These are phyloP conservation scores for Artemia franciscana DNA, from an alignment of 1,140 invertebrate genomes.

Conservation along the genomic window DNA sequence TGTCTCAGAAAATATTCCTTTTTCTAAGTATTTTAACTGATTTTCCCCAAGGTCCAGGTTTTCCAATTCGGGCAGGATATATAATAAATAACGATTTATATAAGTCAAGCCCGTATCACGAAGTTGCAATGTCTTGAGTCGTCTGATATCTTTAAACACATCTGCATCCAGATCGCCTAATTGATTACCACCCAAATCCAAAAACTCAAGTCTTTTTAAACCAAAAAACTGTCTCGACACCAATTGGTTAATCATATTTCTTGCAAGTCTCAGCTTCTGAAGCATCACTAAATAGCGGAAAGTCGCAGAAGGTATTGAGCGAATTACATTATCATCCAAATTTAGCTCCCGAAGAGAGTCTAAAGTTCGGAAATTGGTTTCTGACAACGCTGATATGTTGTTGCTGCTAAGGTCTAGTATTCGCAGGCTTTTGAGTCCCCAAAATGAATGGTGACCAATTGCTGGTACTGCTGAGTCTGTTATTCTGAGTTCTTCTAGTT, in stretches of 20 bases:
- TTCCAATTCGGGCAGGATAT: conserved; percentile 18
- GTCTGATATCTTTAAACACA: conserved; percentile 43
- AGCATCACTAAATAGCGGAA: conserved; percentile 40
- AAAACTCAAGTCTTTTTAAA: conserved; percentile 32
- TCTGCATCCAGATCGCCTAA: conserved; percentile 40
- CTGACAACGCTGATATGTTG: conserved; percentile 38
- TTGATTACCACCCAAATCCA: conserved; percentile 49
- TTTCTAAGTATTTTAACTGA: conserved; percentile 43
- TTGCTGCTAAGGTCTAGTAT: conserved; percentile 46
- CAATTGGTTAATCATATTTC: conserved; percentile 40
- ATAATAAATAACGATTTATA: conserved; percentile 39
- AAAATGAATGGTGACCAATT: conserved; percentile 51
- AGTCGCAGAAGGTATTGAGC: conserved; percentile 33
- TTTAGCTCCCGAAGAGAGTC: conserved; percentile 22
- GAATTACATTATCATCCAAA: conserved; percentile 25
- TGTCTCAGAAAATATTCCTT: conserved; percentile 43
- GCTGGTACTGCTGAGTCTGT: conserved; percentile 46
- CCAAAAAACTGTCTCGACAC: conserved; percentile 35
- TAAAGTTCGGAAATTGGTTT: conserved; percentile 21
- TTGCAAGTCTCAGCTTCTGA: conserved; percentile 35
- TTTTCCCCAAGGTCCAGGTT: conserved; percentile 51
- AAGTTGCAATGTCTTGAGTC: conserved; percentile 37
- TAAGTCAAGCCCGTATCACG: conserved; percentile 37
- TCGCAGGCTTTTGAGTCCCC: conserved; percentile 38
- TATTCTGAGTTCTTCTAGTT: conserved; percentile 46